Evolutionary conservation across 1,140 invertebrate genomes (phyloP).

Genomic region (Bemisia tabaci): DNA sequence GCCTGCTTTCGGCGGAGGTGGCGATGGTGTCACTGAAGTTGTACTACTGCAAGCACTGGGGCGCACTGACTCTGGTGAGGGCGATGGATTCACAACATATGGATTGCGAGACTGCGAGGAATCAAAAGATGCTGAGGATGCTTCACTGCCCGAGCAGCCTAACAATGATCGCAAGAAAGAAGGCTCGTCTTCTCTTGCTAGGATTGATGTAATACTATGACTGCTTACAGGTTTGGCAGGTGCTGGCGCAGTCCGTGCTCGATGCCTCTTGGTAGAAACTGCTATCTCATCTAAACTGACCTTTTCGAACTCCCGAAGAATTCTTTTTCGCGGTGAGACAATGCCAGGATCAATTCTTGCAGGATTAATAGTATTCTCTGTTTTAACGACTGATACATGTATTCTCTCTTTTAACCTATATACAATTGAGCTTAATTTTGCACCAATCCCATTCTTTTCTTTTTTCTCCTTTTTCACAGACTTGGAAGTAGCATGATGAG

Average conservation of each 20-base stretch:
- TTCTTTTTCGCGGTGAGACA: constrained; percentile 57
- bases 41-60: constrained; percentile 16
- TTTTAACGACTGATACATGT: constrained; percentile 1
- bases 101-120: constrained; percentile 5
- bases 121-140: constrained; percentile 1
- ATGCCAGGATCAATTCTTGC: constrained; percentile 30
- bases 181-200: constrained; percentile 18
- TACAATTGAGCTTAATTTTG: not conserved
- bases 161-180: constrained; percentile 20
- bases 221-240: constrained; percentile 20
- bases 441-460: not conserved
- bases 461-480: not conserved
- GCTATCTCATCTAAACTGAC: constrained; percentile 48
- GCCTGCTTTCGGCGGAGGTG: constrained; percentile 1
- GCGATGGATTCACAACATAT: constrained; percentile 16
- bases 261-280: constrained; percentile 22
- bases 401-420: not conserved
- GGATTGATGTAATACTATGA: constrained; percentile 26
- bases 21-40: constrained; percentile 17
- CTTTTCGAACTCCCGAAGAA: constrained; percentile 53
- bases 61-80: constrained; percentile 1
- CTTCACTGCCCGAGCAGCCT: constrained; percentile 5
- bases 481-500: not conserved
- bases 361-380: not conserved
- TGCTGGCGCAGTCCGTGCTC: constrained; percentile 21